Percentiles rank a stretch among this genome's conserved stretches.
phyloP scores from a whole-genome alignment of 2,797 vertebrate species.

The Megaceryle alcyon region DNA sequence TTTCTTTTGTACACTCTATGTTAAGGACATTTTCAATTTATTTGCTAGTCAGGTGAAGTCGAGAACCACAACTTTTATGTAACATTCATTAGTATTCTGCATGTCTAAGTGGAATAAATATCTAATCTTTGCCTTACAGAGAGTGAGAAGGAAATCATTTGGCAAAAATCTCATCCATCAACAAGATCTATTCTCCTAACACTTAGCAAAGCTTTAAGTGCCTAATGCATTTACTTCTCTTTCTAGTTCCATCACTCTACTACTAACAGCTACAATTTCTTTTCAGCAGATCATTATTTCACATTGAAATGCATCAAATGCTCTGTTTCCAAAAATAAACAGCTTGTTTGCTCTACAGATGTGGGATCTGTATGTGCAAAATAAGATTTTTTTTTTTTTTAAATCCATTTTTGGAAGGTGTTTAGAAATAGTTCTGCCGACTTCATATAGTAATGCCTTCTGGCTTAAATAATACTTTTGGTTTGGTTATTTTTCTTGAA shows the following conservation, averaged over 20 bases:
- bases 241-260: constrained; percentile 20
- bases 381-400: neutral
- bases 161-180: constrained; percentile 55
- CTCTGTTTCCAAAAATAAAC: neutral
- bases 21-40: neutral
- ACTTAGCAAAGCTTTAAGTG: neutral
- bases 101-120: constrained; percentile 36
- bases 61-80: neutral
- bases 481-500: neutral
- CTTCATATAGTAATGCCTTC: neutral
- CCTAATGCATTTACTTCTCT: constrained; percentile 5
- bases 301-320: constrained; percentile 22
- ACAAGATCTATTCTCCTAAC: constrained; percentile 37
- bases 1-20: neutral
- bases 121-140: constrained; percentile 53
- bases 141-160: constrained; percentile 67
- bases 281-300: constrained; percentile 47
- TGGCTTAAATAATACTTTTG: neutral
- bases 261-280: constrained; percentile 45
- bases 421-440: constrained; percentile 1
- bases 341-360: neutral
- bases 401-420: neutral
- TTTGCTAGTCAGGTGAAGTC: neutral
- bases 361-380: neutral
- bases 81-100: constrained; percentile 46